Conservation (phyloP, 2,113 vertebrate species). For the Rhagologus leucostigma region DNA sequence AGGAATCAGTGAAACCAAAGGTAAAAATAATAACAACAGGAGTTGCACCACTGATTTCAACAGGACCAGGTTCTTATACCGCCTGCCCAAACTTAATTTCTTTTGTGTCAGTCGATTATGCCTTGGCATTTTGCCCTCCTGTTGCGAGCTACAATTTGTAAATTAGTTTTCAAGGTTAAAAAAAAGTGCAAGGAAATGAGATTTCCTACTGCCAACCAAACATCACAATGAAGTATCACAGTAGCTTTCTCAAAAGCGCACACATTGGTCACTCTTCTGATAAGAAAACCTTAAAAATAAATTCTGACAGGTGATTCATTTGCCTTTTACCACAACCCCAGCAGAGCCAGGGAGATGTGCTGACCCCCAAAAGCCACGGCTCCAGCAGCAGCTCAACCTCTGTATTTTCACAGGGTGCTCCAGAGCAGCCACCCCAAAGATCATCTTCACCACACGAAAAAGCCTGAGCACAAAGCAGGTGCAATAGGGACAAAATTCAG, state of each 20-base stretch:
- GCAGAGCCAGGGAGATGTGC: neutral
- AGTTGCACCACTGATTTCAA: neutral
- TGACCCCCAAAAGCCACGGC: rapidly evolving
- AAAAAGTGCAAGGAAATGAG: neutral
- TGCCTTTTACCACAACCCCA: neutral
- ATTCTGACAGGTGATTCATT: neutral
- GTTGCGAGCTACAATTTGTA: neutral
- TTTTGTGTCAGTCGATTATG: neutral
- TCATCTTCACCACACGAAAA: rapidly evolving
- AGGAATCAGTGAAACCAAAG: neutral
- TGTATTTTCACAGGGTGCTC: neutral
- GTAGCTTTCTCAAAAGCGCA: neutral
- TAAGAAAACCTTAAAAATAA: neutral
- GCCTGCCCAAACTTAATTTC: neutral
- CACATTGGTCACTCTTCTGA: neutral
- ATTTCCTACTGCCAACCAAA: neutral
- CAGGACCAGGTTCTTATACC: neutral
- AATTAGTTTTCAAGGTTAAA: slow-evolving; percentile 16
- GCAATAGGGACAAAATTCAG: neutral
- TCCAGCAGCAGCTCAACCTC: neutral
- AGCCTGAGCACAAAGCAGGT: neutral
- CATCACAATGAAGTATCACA: neutral
- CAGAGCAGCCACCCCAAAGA: neutral
- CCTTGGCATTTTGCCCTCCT: neutral
- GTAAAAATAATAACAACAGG: neutral